Percentiles rank a stretch among this genome's conserved stretches.
These are phyloP conservation scores for Lycocerus yunnanus DNA, from an alignment of 2,888 invertebrate genomes.

Conservation along the genomic window DNA sequence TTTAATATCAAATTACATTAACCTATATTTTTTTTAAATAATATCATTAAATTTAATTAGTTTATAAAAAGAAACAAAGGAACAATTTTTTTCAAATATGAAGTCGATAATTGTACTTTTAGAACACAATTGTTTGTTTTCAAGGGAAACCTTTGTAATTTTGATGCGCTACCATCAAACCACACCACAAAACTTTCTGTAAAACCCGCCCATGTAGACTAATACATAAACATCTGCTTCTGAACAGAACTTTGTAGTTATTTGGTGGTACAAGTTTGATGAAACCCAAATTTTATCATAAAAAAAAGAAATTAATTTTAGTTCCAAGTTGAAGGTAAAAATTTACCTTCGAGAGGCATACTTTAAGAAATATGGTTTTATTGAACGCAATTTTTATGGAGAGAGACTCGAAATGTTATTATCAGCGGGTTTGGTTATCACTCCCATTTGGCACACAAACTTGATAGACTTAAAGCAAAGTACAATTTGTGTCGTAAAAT, in stretches of 20 bases:
- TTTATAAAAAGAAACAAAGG: neutral
- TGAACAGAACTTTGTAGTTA: neutral
- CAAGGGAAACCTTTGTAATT: neutral
- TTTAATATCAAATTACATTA: neutral
- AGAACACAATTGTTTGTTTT: neutral
- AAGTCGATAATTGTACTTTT: neutral
- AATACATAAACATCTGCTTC: neutral
- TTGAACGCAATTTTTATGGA: neutral
- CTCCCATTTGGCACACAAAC: neutral
- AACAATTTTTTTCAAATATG: neutral
- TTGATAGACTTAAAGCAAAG: neutral
- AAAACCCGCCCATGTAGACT: neutral
- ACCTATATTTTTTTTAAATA: neutral
- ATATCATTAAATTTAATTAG: neutral
- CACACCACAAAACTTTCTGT: neutral
- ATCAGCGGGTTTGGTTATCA: neutral
- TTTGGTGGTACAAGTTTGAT: neutral
- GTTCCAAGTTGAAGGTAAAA: neutral
- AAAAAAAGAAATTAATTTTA: neutral
- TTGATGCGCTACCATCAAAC: neutral
- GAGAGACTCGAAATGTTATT: neutral
- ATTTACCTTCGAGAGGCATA: too few relatives aligned
- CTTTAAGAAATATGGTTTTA: too few relatives aligned
- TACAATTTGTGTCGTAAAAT: neutral
- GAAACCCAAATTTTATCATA: neutral